Base-by-base conservation (phyloP, 2,888 invertebrate genomes). In the Hesperia comma region DNA sequence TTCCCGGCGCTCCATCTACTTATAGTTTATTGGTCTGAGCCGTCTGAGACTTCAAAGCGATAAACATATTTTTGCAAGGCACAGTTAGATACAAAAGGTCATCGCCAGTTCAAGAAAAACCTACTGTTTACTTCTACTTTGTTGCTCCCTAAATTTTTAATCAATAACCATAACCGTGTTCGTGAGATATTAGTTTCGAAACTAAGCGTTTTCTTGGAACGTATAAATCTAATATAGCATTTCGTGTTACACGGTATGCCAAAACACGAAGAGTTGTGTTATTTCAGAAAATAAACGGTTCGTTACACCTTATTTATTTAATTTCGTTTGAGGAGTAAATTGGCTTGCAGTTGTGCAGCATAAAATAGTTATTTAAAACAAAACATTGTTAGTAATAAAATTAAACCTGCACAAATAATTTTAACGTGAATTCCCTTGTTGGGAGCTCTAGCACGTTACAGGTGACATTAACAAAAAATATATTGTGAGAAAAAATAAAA, bases 221-320 rank as follows among this genome's bases (percentile, higher is more conserved):
- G 51, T 51, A 14, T 51, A 51, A 51, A 51, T 14, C 26, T 12
- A 49, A 7, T 21, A 51, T 26, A 14, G 6, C 21, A 21, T 21
- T 51, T 26, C 21, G 26, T 51, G 51, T 51, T 14, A 51, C 8
- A 51, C 51, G 51, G 51, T 51, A 14, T 51, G 21, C 51, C n/a
- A 51, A 51, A 51, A 51, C 51, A 51, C 51, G 51, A 51, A 51
- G 51, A 51, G 51, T 51, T 17, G 14, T 21, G 51, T 51, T 51
- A 26, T 51, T 51, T 51, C 14, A 14, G 51, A 51, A 51, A 51
- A 26, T 14, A 49, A 21, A 51, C 21, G 26, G 51, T 51, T 51
- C 21, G 26, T 26, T 51, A 26, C 2, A 21, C 21, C 21, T 51
- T 21, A 51, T 51, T 49, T 49, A 49, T 46, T 51, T 51, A 14